Conservation (phyloP, 1,140 invertebrate genomes). For the Musca vetustissima region DNA sequence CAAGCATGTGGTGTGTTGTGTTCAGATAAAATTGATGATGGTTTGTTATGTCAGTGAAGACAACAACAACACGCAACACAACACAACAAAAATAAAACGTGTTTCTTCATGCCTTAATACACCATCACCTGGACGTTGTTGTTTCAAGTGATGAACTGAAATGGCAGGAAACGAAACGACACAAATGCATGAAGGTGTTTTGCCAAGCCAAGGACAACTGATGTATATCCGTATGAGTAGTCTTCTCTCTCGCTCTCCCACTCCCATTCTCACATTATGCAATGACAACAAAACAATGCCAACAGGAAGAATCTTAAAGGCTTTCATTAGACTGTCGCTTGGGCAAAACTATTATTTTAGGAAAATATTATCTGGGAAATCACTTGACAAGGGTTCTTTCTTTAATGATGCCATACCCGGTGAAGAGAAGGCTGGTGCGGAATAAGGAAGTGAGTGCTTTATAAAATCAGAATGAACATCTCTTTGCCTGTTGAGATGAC, state of each 20-base stretch:
- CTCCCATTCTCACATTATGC: too few species aligned
- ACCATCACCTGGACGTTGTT: slow-evolving; percentile 17
- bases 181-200: not conserved
- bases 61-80: not conserved
- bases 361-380: slow-evolving; percentile 25
- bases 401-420: slow-evolving; percentile 26
- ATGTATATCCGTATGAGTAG: too few species aligned
- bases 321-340: slow-evolving; percentile 12
- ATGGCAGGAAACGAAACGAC: not conserved
- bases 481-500: slow-evolving; percentile 23
- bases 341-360: slow-evolving; percentile 14
- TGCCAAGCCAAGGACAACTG: too few species aligned
- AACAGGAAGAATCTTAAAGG: not conserved
- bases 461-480: slow-evolving; percentile 2
- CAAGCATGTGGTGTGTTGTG: too few species aligned
- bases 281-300: not conserved
- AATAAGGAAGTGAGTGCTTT: not conserved
- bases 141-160: not conserved
- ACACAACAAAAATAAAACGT: slow-evolving; percentile 7
- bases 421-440: not conserved
- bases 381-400: slow-evolving; percentile 32
- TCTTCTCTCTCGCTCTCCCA: too few species aligned
- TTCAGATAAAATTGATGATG: too few species aligned
- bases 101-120: slow-evolving; percentile 16
- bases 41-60: too few species aligned